Conservation (phyloP, 2,113 vertebrate genomes). For the Mus spicilegus region DNA sequence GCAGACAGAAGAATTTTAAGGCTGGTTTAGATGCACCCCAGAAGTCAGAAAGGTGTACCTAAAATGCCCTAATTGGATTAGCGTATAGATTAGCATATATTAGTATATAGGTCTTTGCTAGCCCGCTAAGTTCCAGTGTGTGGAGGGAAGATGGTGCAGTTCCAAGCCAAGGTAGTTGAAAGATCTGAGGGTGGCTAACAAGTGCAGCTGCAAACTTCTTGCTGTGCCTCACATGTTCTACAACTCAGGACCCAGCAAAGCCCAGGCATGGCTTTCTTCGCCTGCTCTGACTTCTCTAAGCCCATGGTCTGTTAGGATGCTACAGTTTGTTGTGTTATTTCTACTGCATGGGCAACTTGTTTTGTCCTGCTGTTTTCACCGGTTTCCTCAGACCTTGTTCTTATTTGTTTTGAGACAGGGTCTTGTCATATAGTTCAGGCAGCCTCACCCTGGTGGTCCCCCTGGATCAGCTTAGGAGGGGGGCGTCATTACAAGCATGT, state of each 20-base stretch:
- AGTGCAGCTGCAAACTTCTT: neutral
- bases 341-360: neutral
- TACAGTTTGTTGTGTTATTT: neutral
- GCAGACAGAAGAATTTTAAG: neutral
- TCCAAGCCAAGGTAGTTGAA: neutral
- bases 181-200: neutral
- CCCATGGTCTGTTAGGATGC: neutral
- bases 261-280: neutral
- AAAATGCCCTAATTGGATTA: neutral
- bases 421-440: neutral
- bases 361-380: neutral
- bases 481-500: neutral
- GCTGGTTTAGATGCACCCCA: neutral
- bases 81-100: neutral
- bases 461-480: neutral
- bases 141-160: neutral
- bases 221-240: rapidly evolving
- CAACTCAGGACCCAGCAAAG: neutral
- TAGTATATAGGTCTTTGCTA: neutral
- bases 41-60: neutral
- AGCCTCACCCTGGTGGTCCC: neutral
- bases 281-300: neutral
- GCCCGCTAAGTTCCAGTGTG: neutral
- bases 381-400: neutral
- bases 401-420: neutral